phyloP scores from a whole-genome alignment of 2,797 vertebrate species.

The Tokudaia tokunoshimensis region DNA sequence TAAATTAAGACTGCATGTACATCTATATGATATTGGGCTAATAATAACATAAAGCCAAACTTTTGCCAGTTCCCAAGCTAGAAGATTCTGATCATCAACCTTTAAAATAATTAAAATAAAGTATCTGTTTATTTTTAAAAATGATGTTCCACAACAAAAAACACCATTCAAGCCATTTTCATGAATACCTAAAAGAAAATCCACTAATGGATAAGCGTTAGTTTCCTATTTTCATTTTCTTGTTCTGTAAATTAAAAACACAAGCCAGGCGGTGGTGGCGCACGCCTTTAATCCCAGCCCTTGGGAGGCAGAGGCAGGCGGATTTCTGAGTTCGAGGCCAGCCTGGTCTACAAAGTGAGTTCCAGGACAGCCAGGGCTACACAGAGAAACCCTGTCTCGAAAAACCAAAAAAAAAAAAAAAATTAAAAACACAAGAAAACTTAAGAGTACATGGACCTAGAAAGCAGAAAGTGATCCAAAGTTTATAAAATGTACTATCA shows the following conservation, averaged over 20 bases:
- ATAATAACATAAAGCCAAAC: not conserved
- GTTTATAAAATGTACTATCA: not conserved
- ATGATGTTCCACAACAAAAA: not conserved
- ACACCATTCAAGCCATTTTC: not conserved
- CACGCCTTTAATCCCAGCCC: too few relatives aligned
- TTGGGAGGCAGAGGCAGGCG: too few relatives aligned
- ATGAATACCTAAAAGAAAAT: not conserved
- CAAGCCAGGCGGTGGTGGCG: too few relatives aligned
- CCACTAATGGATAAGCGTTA: not conserved
- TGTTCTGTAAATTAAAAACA: not conserved
- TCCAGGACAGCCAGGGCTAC: too few relatives aligned
- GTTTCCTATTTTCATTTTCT: not conserved
- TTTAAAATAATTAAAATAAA: not conserved
- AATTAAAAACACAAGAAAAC: too few relatives aligned
- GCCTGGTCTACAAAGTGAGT: too few relatives aligned
- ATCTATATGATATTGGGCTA: not conserved
- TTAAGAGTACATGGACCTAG: not conserved
- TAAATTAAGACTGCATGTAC: conserved; percentile 39
- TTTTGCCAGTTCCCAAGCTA: not conserved
- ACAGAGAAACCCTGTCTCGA: too few relatives aligned
- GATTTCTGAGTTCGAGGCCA: too few relatives aligned
- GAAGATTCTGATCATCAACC: not conserved
- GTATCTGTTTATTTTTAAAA: not conserved
- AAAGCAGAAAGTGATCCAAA: not conserved
- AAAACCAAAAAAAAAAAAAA: too few relatives aligned